Evolutionary conservation across 2,797 vertebrate genomes (phyloP), one percentile per base, ranked within the genome.

Genomic region (Tamandua tetradactyla): DNA sequence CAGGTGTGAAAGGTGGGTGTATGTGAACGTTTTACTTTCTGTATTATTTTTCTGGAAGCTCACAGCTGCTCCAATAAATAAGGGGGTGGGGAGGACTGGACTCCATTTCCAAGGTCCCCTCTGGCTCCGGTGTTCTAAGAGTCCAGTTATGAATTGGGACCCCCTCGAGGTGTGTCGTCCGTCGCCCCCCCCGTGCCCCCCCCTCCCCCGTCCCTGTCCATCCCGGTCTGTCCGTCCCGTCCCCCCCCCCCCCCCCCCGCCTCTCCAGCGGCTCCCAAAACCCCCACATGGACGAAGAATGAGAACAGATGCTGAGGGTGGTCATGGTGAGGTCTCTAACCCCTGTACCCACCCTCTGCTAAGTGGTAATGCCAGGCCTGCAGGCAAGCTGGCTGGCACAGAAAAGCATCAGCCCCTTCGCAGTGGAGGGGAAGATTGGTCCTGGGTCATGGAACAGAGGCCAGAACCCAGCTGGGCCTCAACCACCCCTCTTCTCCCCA

Each of bases 121-220:
- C 55, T 49, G 35, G 44, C 15, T 49, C 74, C 42, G 7, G 4
- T 27, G 57, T 62, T 30, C 62, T 71, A 76, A 71, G 15, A 76
- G 40, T 17, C 35, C 18, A 23, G 5, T 30, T 4, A 55, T 2
- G 17, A 18, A 2, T n/a, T 13, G 40, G 27, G 5, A 12, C 0
- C 9, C 37, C 3, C 18, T 14, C 12, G n/a, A 62, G 37, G 47
- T n/a, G n/a, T n/a, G n/a, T n/a, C n/a, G n/a, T n/a, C n/a, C n/a
- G n/a, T n/a, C n/a, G n/a, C n/a, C n/a, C n/a, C n/a, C n/a, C n/a
- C n/a, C n/a, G n/a, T n/a, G n/a, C n/a, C n/a, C n/a, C n/a, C n/a
- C n/a, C n/a, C n/a, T n/a, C n/a, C n/a, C n/a, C n/a, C n/a, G n/a
- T n/a, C n/a, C n/a, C n/a, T n/a, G n/a, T n/a, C n/a, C n/a, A n/a